phyloP scores from a whole-genome alignment of 2,113 vertebrate species.

The Corythaixoides concolor region DNA sequence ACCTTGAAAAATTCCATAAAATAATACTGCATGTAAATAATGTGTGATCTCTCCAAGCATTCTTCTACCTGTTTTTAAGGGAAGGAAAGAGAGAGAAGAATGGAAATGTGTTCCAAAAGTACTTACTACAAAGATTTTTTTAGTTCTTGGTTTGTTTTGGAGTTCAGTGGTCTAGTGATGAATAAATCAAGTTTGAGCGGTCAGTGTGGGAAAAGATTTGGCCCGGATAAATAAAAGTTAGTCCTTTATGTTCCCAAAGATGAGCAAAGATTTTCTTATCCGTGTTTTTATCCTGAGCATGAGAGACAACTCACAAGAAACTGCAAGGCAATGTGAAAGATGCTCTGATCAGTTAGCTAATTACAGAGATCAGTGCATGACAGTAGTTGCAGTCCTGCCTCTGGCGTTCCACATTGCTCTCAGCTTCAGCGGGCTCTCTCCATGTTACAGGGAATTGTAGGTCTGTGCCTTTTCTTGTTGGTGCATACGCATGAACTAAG shows the following conservation, averaged over 20 bases:
- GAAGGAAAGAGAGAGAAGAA: background rate
- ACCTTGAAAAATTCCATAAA: constrained; percentile 73
- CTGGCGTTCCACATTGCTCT: background rate
- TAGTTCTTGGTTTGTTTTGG: constrained; percentile 26
- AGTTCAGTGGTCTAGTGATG: background rate
- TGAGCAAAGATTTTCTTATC: background rate
- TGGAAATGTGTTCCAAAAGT: background rate
- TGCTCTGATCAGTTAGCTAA: background rate
- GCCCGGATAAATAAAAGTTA: constrained; percentile 2
- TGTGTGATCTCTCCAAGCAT: constrained; percentile 63
- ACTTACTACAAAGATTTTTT: constrained; percentile 12
- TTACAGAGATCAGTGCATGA: background rate
- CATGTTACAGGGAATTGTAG: accelerated
- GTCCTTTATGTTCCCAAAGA: constrained; percentile 16
- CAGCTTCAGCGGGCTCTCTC: background rate
- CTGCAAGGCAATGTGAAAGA: background rate
- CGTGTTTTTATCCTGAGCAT: background rate
- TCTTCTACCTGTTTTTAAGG: constrained; percentile 47
- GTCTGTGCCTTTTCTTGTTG: background rate
- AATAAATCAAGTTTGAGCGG: constrained; percentile 45
- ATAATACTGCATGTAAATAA: constrained; percentile 72
- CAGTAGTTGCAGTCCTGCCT: background rate
- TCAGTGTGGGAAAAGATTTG: constrained; percentile 36
- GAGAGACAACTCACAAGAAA: background rate
- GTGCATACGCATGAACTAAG: background rate